A percentile compares a stretch with the other conserved stretches of the same genome.
Evolutionary conservation across 2,113 vertebrate species (phyloP).

Genomic region (Gambusia affinis): DNA sequence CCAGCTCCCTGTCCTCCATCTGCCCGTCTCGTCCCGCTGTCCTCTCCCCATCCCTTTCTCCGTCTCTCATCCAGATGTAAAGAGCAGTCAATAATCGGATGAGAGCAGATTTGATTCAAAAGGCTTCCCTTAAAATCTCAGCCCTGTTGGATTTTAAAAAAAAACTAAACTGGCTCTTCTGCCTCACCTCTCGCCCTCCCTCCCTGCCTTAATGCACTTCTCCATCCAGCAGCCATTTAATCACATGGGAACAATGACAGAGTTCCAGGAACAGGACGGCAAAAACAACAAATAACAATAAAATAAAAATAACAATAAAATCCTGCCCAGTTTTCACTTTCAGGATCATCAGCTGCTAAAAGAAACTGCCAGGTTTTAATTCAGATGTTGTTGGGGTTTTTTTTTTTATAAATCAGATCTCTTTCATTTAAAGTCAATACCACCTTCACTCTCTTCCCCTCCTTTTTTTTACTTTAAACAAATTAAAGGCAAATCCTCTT

Average conservation of each 20-base stretch:
- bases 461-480: conserved; percentile 74
- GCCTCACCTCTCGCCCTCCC: conserved; percentile 44
- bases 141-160: conserved; percentile 76
- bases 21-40: conserved; percentile 47
- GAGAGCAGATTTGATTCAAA: conserved; percentile 84
- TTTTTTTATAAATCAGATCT: conserved; percentile 49
- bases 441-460: conserved; percentile 55
- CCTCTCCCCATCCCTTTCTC: conserved; percentile 36
- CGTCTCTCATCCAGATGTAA: conserved; percentile 82
- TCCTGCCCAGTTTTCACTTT: conserved; percentile 29
- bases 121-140: conserved; percentile 81
- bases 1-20: conserved; percentile 11
- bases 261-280: conserved; percentile 50
- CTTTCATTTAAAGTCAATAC: conserved; percentile 53
- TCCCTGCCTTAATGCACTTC: conserved; percentile 63
- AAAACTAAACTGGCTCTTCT: conserved; percentile 56
- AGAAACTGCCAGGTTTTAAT: conserved; percentile 8
- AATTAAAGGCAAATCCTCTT: conserved; percentile 82
- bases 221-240: conserved; percentile 65
- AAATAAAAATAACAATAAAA: conserved; percentile 42
- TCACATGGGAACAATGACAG: conserved; percentile 67
- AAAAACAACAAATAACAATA: conserved; percentile 31
- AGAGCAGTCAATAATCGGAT: conserved; percentile 86
- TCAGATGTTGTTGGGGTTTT: neutral
- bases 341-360: conserved; percentile 19